Evolutionary conservation across 2,888 invertebrate species (phyloP).

Genomic region (Perizoma flavofasciatum): DNA sequence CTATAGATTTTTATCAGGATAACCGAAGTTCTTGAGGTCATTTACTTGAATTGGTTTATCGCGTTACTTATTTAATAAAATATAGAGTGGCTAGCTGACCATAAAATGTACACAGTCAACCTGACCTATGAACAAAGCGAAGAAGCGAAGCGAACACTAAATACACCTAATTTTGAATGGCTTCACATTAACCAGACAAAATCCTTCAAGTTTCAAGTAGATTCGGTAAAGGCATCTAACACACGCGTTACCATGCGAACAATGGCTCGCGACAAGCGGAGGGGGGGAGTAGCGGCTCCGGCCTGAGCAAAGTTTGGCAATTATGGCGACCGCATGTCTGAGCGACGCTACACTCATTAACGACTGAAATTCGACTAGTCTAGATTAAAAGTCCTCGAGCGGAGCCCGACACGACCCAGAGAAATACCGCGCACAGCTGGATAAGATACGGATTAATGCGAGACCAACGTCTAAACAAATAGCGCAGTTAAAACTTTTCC

Average conservation of each 20-base stretch:
- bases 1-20: too few relatives aligned
- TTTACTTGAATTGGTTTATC: not conserved
- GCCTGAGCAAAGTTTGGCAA: conserved; percentile 80
- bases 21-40: not conserved
- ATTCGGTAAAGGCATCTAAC: conserved; percentile 63
- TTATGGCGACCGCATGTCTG: conserved; percentile 83
- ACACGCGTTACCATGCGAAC: conserved; percentile 74
- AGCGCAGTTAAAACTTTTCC: conserved; percentile 50
- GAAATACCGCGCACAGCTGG: conserved; percentile 42
- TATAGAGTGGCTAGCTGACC: conserved; percentile 3
- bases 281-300: conserved; percentile 59
- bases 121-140: conserved; percentile 10
- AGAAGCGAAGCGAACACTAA: conserved; percentile 19
- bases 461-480: conserved; percentile 50
- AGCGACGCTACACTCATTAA: conserved; percentile 82
- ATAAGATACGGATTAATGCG: conserved; percentile 57
- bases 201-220: conserved; percentile 50
- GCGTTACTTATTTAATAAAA: not conserved
- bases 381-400: conserved; percentile 77
- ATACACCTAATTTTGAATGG: conserved; percentile 37
- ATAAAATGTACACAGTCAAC: too few relatives aligned
- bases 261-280: conserved; percentile 75
- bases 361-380: conserved; percentile 74
- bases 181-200: conserved; percentile 41
- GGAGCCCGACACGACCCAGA: conserved; percentile 45